Evolutionary conservation across 1,140 invertebrate genomes (phyloP).

Genomic region (Ooceraea biroi): DNA sequence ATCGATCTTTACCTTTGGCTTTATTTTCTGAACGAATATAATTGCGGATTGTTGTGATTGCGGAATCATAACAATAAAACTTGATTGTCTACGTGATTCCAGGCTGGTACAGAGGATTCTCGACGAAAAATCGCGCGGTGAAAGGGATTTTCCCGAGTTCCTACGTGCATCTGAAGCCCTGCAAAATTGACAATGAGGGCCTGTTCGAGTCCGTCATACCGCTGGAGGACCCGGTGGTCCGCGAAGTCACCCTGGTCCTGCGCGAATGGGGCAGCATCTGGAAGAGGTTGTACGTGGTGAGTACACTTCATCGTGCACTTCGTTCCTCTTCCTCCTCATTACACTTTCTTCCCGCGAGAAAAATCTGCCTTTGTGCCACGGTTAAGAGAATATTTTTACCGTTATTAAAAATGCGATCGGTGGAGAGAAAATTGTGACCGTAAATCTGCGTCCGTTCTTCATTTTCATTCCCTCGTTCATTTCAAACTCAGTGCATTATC

Average conservation of each 20-base stretch:
- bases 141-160: slow-evolving; percentile 95
- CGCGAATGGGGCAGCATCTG: slow-evolving; percentile 97
- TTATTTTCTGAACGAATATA: not conserved
- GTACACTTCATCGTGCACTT: slow-evolving; percentile 71
- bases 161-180: slow-evolving; percentile 92
- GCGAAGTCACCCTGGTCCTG: slow-evolving; percentile 95
- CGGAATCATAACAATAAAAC: slow-evolving; percentile 17
- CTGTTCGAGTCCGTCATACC: slow-evolving; percentile 90
- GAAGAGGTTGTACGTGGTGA: slow-evolving; percentile 95
- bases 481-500: not conserved
- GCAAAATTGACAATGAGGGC: slow-evolving; percentile 92
- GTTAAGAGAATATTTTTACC: not conserved
- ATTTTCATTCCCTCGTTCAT: not conserved
- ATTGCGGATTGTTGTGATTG: not conserved
- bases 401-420: slow-evolving; percentile 39
- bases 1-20: not conserved
- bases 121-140: slow-evolving; percentile 92
- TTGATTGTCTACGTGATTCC: slow-evolving; percentile 75
- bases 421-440: not conserved
- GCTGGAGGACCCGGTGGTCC: slow-evolving; percentile 94
- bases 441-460: not conserved
- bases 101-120: slow-evolving; percentile 96
- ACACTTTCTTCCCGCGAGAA: not conserved
- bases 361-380: slow-evolving; percentile 4
- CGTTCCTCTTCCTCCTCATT: not conserved